Conservation (phyloP, 1,140 invertebrate species). For the Heliothis virescens region DNA sequence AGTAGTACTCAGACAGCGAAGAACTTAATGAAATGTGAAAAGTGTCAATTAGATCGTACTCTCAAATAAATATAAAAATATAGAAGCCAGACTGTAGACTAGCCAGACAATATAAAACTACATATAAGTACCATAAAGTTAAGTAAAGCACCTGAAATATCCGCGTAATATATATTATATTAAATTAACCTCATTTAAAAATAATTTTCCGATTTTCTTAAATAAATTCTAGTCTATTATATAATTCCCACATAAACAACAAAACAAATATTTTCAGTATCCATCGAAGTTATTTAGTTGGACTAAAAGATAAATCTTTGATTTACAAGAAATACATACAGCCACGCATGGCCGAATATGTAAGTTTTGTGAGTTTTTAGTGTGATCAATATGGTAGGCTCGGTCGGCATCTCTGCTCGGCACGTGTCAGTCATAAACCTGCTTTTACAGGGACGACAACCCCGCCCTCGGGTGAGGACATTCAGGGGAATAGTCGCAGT, state of each 20-base stretch:
- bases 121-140: neutral
- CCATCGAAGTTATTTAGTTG: no score
- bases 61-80: slow-evolving; percentile 55
- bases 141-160: neutral
- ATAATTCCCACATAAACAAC: neutral
- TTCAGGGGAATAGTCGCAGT: slow-evolving; percentile 58
- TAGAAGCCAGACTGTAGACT: slow-evolving; percentile 4
- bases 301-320: no score
- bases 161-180: neutral
- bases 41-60: slow-evolving; percentile 63
- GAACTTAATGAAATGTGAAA: slow-evolving; percentile 65
- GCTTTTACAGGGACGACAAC: slow-evolving; percentile 73
- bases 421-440: slow-evolving; percentile 82
- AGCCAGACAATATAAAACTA: slow-evolving; percentile 5
- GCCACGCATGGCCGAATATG: neutral
- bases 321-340: no score
- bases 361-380: slow-evolving; percentile 54
- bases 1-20: slow-evolving; percentile 32
- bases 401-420: slow-evolving; percentile 58
- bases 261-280: no score
- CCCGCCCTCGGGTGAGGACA: slow-evolving; percentile 63
- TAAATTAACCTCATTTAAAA: neutral
- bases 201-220: neutral
- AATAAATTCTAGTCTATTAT: neutral
- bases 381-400: slow-evolving; percentile 68